Conservation (phyloP, 2,113 vertebrate genomes). For the Mugil cephalus region DNA sequence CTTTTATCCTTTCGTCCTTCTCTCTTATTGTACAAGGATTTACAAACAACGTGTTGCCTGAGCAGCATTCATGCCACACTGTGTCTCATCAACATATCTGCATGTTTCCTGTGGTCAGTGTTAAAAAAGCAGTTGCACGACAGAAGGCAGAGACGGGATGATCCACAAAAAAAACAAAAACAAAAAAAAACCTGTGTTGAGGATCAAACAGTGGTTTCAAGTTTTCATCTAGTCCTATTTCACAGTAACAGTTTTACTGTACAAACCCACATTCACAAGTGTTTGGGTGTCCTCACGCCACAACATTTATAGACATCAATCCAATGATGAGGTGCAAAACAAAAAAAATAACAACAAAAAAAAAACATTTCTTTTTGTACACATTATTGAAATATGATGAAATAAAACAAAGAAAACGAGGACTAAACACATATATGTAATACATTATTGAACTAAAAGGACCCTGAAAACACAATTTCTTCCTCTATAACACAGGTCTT, state of each 20-base stretch:
- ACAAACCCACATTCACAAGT: constrained; percentile 59
- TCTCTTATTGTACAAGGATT: constrained; percentile 62
- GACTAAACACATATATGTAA: constrained; percentile 4
- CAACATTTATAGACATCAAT: constrained; percentile 29
- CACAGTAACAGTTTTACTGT: constrained; percentile 60
- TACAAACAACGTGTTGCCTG: constrained; percentile 55
- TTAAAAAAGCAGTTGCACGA: constrained; percentile 46
- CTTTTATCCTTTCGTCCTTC: constrained; percentile 30
- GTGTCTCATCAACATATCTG: constrained; percentile 34
- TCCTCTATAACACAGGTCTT: neutral
- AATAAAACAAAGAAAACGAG: neutral
- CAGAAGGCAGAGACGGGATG: constrained; percentile 53
- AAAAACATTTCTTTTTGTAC: constrained; percentile 29
- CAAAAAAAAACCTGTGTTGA: constrained; percentile 1
- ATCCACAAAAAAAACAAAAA: constrained; percentile 6
- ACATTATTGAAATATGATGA: constrained; percentile 9
- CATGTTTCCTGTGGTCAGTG: constrained; percentile 34
- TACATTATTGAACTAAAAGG: constrained; percentile 13
- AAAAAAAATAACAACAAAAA: constrained; percentile 16
- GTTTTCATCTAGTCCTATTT: constrained; percentile 59
- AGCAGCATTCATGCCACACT: constrained; percentile 30
- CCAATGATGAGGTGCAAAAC: too few species aligned
- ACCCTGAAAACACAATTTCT: neutral
- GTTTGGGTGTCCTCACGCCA: constrained; percentile 21
- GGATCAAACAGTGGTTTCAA: constrained; percentile 35